phyloP scores from a whole-genome alignment of 2,797 vertebrate species.

The Apogon hyalosoma region DNA sequence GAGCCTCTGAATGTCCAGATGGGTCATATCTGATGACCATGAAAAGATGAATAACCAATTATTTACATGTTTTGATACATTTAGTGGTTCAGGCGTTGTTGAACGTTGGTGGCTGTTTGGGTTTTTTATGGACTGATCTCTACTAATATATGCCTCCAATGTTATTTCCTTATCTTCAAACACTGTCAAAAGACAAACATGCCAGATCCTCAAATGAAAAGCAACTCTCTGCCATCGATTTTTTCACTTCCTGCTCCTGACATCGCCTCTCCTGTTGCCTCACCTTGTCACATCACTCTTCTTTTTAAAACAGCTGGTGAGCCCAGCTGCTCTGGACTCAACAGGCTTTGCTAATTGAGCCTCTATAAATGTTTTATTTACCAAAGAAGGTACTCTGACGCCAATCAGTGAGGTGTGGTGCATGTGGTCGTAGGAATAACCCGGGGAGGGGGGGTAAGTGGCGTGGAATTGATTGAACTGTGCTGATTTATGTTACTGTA shows the following conservation, averaged over 20 bases:
- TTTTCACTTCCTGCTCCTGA: slow-evolving; percentile 43
- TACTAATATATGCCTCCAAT: neutral
- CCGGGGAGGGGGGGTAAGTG: neutral
- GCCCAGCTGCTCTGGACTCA: slow-evolving; percentile 78
- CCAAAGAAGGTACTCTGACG: slow-evolving; percentile 65
- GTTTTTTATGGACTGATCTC: too few relatives aligned
- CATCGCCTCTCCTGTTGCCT: slow-evolving; percentile 68
- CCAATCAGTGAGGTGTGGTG: slow-evolving; percentile 65
- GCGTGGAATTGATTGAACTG: slow-evolving; percentile 47
- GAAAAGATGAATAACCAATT: too few relatives aligned
- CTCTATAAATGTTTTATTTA: slow-evolving; percentile 83
- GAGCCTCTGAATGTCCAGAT: too few relatives aligned
- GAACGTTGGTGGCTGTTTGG: too few relatives aligned
- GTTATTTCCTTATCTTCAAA: neutral
- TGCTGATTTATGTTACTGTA: slow-evolving; percentile 47
- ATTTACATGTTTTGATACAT: too few relatives aligned
- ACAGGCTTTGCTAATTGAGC: slow-evolving; percentile 80
- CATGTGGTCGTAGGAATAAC: slow-evolving; percentile 1
- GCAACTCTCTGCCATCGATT: slow-evolving; percentile 1
- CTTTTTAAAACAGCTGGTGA: slow-evolving; percentile 80
- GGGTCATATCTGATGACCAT: too few relatives aligned
- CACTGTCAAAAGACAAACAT: neutral
- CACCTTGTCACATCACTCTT: slow-evolving; percentile 45
- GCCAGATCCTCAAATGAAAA: slow-evolving; percentile 7
- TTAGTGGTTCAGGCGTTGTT: too few relatives aligned